These are phyloP conservation scores for Geotrypetes seraphini DNA, from an alignment of 2,797 vertebrate genomes.

Conservation along the genomic window DNA sequence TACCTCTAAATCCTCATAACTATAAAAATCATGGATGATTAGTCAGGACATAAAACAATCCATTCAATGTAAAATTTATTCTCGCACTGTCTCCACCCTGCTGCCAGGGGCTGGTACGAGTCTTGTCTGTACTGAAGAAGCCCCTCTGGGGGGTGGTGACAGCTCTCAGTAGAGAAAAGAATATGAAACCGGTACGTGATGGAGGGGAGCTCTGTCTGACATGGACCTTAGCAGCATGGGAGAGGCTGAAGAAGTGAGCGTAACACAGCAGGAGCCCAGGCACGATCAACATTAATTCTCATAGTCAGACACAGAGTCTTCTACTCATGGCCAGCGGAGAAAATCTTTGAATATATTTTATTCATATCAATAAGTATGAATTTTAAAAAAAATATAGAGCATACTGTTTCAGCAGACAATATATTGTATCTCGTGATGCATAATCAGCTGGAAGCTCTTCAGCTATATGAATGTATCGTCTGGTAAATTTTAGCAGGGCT, in stretches of 20 bases:
- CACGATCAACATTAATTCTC: slow-evolving; percentile 34
- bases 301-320: slow-evolving; percentile 15
- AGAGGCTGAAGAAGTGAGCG: slow-evolving; percentile 33
- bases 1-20: too few relatives aligned
- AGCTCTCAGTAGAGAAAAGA: slow-evolving; percentile 65
- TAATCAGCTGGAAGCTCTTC: slow-evolving; percentile 8
- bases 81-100: slow-evolving; percentile 28
- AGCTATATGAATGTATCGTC: slow-evolving; percentile 3
- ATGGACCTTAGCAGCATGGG: slow-evolving; percentile 71
- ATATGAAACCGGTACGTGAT: slow-evolving; percentile 62
- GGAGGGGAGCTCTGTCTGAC: slow-evolving; percentile 80
- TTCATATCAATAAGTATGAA: too few relatives aligned
- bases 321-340: neutral
- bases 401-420: neutral
- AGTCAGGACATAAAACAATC: too few relatives aligned
- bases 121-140: slow-evolving; percentile 43
- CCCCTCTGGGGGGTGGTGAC: slow-evolving; percentile 60
- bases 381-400: slow-evolving; percentile 8
- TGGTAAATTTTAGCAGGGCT: neutral
- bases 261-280: slow-evolving; percentile 19
- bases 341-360: slow-evolving; percentile 3
- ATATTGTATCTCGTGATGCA: too few relatives aligned
- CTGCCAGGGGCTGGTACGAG: slow-evolving; percentile 30
- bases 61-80: slow-evolving; percentile 27
- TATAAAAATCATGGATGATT: too few relatives aligned